Conservation (phyloP, 2,888 invertebrate species). For the Mamestra brassicae region DNA sequence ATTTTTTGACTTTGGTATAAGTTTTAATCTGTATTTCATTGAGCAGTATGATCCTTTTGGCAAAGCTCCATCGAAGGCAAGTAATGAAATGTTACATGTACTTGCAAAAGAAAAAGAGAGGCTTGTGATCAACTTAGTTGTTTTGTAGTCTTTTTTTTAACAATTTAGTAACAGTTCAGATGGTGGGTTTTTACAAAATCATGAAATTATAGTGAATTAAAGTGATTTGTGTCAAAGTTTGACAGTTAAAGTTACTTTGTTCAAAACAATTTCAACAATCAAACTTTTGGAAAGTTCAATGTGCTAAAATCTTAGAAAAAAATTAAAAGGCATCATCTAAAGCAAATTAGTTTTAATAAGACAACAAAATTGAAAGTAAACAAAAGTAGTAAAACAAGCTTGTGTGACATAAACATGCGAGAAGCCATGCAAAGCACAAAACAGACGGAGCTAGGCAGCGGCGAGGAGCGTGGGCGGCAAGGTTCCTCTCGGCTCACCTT, state of each 20-base stretch:
- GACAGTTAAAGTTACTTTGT: background rate
- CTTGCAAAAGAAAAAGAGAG: background rate
- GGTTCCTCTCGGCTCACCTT: slow-evolving; percentile 88
- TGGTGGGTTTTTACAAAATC: background rate
- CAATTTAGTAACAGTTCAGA: background rate
- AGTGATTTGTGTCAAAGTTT: background rate
- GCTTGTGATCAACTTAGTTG: background rate
- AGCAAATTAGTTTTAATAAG: slow-evolving; percentile 38
- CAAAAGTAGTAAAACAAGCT: slow-evolving; percentile 16
- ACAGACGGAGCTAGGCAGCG: slow-evolving; percentile 54
- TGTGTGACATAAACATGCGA: slow-evolving; percentile 54
- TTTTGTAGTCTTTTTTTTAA: background rate
- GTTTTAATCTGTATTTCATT: background rate
- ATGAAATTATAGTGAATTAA: background rate
- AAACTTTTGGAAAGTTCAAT: slow-evolving; percentile 25
- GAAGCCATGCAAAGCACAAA: slow-evolving; percentile 77
- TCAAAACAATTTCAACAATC: background rate
- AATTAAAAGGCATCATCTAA: slow-evolving; percentile 31
- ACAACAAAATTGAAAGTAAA: slow-evolving; percentile 26
- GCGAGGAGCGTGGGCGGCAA: slow-evolving; percentile 80
- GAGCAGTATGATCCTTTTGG: background rate
- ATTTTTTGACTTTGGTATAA: background rate
- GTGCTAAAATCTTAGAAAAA: no score
- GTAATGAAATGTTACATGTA: background rate
- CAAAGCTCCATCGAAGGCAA: background rate